Base-by-base conservation (phyloP, 23 tunicate species). In the Corella eumyota region DNA sequence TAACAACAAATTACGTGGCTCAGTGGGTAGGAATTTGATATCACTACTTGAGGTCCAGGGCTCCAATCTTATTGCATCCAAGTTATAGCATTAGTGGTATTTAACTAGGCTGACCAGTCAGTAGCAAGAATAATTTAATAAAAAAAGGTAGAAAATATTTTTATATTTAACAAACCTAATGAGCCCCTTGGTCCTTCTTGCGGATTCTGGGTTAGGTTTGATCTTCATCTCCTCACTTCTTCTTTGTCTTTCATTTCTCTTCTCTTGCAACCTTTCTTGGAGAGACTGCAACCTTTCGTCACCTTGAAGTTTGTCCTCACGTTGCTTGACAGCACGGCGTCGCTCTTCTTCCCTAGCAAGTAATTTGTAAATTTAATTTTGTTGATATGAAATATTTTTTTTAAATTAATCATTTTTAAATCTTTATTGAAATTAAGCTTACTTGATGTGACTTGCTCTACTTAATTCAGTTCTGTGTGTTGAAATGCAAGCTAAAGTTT, bases 401-500 rank as follows among this genome's bases (percentile, higher is more conserved):
- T n/a, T n/a, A n/a, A n/a, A n/a, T n/a, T n/a, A n/a, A n/a, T n/a
- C n/a, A n/a, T n/a, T n/a, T n/a, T n/a, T n/a, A n/a, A n/a, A n/a
- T n/a, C n/a, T n/a, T n/a, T n/a, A n/a, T n/a, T n/a, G n/a, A n/a
- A n/a, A n/a, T n/a, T n/a, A n/a, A n/a, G n/a, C n/a, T 48, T 66
- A 84, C 94, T 53, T 56, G 33, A 64, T 38, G 34, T 60, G 29
- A 0, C 83, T 78, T 34, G 94, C 94, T 69, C 70, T 75, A 67
- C 67, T 84, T 35, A 84, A 33, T 69, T 74, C 95, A 31, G 58
- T 77, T 37, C 90, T 60, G 69, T 90, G 90, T 26, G 58, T 61
- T 25, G 90, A 68, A 45, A 90, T 74, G 13, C 73, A 60, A 5
- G 81, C 90, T 2, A 90, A 45, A 19, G 83, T 73, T 73, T 90